Percentiles rank a stretch among this genome's conserved stretches.
Evolutionary conservation across 2,888 invertebrate genomes (phyloP).

Genomic region (Aleiodes testaceus): DNA sequence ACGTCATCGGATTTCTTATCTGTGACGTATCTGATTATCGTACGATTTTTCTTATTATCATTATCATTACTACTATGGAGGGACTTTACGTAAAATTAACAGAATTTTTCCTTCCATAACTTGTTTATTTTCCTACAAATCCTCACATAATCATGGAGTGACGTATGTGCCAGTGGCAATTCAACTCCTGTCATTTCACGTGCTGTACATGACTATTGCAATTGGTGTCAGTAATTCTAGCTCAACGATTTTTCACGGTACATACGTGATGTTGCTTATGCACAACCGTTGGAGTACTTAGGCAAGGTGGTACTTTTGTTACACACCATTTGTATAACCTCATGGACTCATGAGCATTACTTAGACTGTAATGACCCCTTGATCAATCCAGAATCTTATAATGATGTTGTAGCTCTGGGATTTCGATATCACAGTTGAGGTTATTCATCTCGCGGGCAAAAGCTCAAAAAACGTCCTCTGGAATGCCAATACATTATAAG

Average conservation of each 20-base stretch:
- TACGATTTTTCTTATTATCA: too few relatives aligned
- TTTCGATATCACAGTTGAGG: not conserved
- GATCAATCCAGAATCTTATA: constrained; percentile 23
- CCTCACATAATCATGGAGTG: constrained; percentile 6
- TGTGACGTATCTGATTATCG: constrained; percentile 5
- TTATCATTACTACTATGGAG: too few relatives aligned
- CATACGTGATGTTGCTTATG: constrained; percentile 30
- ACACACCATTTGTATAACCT: constrained; percentile 9
- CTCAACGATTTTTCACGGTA: constrained; percentile 36
- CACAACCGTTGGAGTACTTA: constrained; percentile 5
- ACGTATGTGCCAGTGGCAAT: not conserved
- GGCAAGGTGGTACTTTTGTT: constrained; percentile 15
- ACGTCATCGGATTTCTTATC: not conserved
- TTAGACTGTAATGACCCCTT: constrained; percentile 29
- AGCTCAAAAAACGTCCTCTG: constrained; percentile 43
- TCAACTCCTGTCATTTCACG: constrained; percentile 26
- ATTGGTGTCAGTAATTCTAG: constrained; percentile 33
- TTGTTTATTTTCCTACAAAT: too few relatives aligned
- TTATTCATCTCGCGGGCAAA: constrained; percentile 19
- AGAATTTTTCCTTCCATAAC: not conserved
- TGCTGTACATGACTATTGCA: constrained; percentile 35
- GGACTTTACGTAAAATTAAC: not conserved
- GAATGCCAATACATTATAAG: too few relatives aligned
- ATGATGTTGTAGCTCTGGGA: not conserved
- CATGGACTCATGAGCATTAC: constrained; percentile 24